phyloP scores from a whole-genome alignment of 2,888 invertebrate genomes.

The Darwinula stevensoni region DNA sequence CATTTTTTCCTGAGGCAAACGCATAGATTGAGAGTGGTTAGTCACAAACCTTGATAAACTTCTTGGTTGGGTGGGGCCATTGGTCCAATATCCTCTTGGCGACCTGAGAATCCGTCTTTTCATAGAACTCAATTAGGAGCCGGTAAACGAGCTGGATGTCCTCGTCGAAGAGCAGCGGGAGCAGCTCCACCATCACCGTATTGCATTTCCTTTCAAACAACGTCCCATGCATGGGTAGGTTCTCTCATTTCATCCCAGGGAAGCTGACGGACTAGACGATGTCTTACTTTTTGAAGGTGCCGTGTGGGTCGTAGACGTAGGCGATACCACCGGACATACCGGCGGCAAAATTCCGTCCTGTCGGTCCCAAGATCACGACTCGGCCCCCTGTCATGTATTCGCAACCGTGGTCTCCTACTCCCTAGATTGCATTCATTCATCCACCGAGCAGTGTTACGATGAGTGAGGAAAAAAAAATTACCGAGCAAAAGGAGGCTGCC shows the following conservation, averaged over 20 bases:
- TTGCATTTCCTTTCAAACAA: constrained; percentile 47
- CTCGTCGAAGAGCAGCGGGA: constrained; percentile 40
- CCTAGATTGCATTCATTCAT: constrained; percentile 22
- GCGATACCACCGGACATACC: constrained; percentile 97
- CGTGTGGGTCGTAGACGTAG: constrained; percentile 68
- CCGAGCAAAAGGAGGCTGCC: too few relatives aligned
- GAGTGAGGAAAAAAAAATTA: too few relatives aligned
- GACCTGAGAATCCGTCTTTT: constrained; percentile 60
- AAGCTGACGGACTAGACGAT: background rate
- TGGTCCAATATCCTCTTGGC: constrained; percentile 44
- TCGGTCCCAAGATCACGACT: constrained; percentile 66
- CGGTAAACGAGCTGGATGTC: constrained; percentile 45
- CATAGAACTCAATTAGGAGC: constrained; percentile 50
- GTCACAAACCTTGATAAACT: constrained; percentile 74
- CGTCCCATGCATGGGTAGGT: background rate
- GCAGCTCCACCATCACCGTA: constrained; percentile 71
- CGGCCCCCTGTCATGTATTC: constrained; percentile 97
- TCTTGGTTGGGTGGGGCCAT: constrained; percentile 41
- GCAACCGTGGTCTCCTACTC: constrained; percentile 96
- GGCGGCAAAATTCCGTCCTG: constrained; percentile 93
- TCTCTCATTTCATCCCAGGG: background rate
- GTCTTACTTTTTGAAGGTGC: constrained; percentile 33
- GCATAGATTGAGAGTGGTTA: too few relatives aligned
- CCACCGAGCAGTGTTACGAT: too few relatives aligned
- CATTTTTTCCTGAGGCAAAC: too few relatives aligned